Conservation (phyloP, 2,797 vertebrate genomes). For the Pipistrellus pygmaeus region DNA sequence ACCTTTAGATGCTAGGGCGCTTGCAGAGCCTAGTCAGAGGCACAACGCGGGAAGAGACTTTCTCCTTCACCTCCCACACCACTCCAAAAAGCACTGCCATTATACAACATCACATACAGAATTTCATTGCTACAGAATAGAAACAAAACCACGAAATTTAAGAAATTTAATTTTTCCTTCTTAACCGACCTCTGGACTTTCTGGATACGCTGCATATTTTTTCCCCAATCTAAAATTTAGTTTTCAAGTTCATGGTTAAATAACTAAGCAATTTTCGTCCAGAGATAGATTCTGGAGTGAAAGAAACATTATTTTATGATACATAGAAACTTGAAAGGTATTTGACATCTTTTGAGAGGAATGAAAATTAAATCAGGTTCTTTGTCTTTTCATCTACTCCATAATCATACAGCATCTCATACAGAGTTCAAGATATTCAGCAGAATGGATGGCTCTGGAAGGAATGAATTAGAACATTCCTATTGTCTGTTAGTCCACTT, state of each 20-base stretch:
- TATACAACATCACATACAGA: neutral
- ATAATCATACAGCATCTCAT: neutral
- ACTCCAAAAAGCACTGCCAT: neutral
- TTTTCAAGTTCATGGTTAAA: neutral
- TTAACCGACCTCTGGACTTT: neutral
- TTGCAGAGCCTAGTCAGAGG: neutral
- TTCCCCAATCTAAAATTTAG: neutral
- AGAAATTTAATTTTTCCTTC: neutral
- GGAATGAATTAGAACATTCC: neutral
- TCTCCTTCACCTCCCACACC: constrained; percentile 20
- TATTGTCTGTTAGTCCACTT: neutral
- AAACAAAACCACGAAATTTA: neutral
- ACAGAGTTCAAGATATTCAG: neutral
- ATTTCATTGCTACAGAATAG: neutral
- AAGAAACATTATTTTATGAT: constrained; percentile 46
- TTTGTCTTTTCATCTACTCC: neutral
- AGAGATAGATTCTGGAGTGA: neutral
- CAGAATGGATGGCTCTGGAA: neutral
- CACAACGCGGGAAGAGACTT: neutral
- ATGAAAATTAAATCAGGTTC: neutral
- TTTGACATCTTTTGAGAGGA: constrained; percentile 8
- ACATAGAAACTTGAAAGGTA: neutral
- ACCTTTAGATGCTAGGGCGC: constrained; percentile 11
- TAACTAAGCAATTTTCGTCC: neutral
- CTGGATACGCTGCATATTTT: neutral